Evolutionary conservation across 2,797 vertebrate genomes (phyloP).

Genomic region (Coregonus suidteri): DNA sequence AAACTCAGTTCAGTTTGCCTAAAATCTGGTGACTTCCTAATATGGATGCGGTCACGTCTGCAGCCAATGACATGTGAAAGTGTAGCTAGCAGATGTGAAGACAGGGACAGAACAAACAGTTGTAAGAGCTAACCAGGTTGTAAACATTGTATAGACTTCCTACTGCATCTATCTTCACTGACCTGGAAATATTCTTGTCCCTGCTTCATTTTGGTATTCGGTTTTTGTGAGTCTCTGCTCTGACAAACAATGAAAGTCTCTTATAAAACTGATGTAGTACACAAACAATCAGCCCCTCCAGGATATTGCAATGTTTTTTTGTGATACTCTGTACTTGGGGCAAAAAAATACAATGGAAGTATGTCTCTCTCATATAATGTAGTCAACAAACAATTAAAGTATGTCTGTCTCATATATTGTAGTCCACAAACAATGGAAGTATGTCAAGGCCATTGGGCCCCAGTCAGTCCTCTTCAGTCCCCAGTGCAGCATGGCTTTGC

Average conservation of each 20-base stretch:
- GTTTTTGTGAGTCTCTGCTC: background rate
- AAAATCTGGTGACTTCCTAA: too few species aligned
- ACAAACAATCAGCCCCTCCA: background rate
- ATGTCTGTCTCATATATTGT: too few species aligned
- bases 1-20: too few species aligned
- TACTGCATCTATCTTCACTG: background rate
- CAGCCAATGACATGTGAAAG: too few species aligned
- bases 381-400: too few species aligned
- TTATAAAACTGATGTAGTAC: background rate
- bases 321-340: too few species aligned
- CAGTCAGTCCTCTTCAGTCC: background rate
- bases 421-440: background rate
- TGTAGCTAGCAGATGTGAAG: too few species aligned
- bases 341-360: too few species aligned
- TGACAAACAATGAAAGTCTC: background rate
- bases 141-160: background rate
- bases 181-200: background rate
- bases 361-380: too few species aligned
- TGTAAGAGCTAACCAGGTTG: background rate
- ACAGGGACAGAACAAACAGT: too few species aligned
- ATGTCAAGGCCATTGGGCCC: conserved; percentile 12
- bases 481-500: conserved; percentile 6
- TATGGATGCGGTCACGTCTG: too few species aligned
- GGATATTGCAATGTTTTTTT: too few species aligned
- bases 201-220: background rate